These are phyloP conservation scores for Aplysina aerophoba DNA, from an alignment of 37 sponge, comb jelly and placozoan species.

Conservation along the genomic window DNA sequence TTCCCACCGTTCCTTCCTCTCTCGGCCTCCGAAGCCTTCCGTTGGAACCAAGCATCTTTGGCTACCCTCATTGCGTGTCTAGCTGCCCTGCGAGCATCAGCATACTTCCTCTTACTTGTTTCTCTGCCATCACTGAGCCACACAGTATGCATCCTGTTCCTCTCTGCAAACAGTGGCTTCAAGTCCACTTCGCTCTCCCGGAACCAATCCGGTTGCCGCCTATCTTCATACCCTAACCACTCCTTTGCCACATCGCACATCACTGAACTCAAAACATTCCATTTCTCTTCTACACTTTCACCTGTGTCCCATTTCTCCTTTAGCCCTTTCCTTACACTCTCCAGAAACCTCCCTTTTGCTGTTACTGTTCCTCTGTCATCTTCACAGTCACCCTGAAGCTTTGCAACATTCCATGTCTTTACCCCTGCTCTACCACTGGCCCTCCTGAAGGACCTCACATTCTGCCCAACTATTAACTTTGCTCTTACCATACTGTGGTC, in stretches of 20 bases:
- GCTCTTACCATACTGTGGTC: slow-evolving; percentile 21
- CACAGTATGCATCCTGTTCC: slow-evolving; percentile 1
- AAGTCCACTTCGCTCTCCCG: background rate
- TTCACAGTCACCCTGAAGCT: background rate
- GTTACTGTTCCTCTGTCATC: slow-evolving; percentile 23
- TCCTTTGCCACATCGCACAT: slow-evolving; percentile 9
- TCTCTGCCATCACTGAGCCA: slow-evolving; percentile 9
- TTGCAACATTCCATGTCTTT: slow-evolving; percentile 18
- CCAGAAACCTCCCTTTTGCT: background rate
- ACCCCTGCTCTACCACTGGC: background rate
- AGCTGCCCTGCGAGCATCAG: background rate
- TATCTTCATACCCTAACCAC: slow-evolving; percentile 19
- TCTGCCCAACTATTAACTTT: slow-evolving; percentile 15
- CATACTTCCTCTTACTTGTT: background rate
- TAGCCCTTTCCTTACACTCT: background rate
- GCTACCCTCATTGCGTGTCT: slow-evolving; percentile 32
- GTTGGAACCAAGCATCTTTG: slow-evolving; percentile 23
- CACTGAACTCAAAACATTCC: slow-evolving; percentile 13
- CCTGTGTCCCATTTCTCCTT: slow-evolving; percentile 3
- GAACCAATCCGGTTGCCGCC: slow-evolving; percentile 31
- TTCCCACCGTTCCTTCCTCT: slow-evolving; percentile 11
- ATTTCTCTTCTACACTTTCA: background rate
- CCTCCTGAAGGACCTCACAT: slow-evolving; percentile 13
- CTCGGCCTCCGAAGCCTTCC: slow-evolving; percentile 21
- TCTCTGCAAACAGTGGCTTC: slow-evolving; percentile 2